phyloP scores from a whole-genome alignment of 2,113 vertebrate species.

The Holacanthus passer region DNA sequence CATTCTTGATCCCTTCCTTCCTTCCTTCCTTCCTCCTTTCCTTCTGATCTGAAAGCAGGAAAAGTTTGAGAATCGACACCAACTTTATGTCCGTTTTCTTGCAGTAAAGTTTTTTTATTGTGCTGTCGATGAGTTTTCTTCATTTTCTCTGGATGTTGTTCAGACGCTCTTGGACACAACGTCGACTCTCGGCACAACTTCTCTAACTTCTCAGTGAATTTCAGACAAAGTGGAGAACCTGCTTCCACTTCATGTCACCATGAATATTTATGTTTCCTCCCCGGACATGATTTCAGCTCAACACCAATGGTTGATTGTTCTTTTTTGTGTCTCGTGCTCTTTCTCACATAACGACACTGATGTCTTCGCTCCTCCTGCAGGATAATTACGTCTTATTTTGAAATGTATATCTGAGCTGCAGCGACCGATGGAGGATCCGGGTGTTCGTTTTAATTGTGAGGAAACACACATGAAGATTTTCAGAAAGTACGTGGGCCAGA shows the following conservation, averaged over 20 bases:
- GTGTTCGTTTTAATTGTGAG: conserved; percentile 78
- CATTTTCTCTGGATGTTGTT: too few species aligned
- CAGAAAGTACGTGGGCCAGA: conserved; percentile 69
- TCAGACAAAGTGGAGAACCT: conserved; percentile 7
- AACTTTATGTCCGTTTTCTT: too few species aligned
- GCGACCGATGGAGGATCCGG: background rate
- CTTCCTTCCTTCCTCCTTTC: too few species aligned
- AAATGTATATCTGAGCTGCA: conserved; percentile 69
- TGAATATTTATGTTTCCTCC: conserved; percentile 70
- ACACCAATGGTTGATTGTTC: conserved; percentile 36
- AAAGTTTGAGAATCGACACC: too few species aligned
- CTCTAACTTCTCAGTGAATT: conserved; percentile 21
- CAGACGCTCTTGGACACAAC: background rate
- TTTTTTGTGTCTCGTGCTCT: background rate
- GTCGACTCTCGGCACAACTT: conserved; percentile 46
- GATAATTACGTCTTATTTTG: conserved; percentile 74
- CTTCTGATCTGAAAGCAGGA: too few species aligned
- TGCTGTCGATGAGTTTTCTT: too few species aligned
- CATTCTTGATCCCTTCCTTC: too few species aligned
- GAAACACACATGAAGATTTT: conserved; percentile 64
- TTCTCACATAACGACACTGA: conserved; percentile 59
- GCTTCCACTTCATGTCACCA: conserved; percentile 25
- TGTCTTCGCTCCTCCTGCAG: conserved; percentile 54
- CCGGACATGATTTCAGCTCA: conserved; percentile 49
- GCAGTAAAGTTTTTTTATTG: too few species aligned